These are phyloP conservation scores for Scleropages formosus DNA, from an alignment of 2,797 vertebrate species.

Conservation along the genomic window DNA sequence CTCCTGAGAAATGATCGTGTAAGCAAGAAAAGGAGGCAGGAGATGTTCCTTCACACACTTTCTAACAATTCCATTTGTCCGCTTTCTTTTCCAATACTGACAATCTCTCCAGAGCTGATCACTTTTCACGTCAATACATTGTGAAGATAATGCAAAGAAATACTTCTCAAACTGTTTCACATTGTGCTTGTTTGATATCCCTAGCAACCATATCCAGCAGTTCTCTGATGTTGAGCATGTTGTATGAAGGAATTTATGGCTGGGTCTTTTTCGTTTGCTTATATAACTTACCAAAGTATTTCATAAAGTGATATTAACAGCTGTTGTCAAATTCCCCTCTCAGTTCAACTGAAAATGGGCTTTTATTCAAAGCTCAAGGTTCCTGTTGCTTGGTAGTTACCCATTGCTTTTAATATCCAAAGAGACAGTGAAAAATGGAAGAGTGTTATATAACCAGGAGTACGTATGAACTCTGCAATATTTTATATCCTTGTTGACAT, in stretches of 20 bases:
- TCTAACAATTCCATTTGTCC: slow-evolving; percentile 30
- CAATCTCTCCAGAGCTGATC: slow-evolving; percentile 46
- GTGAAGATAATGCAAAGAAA: slow-evolving; percentile 40
- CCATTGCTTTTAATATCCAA: slow-evolving; percentile 51
- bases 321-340: slow-evolving; percentile 65
- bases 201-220: slow-evolving; percentile 52
- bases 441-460: slow-evolving; percentile 38
- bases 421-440: slow-evolving; percentile 51
- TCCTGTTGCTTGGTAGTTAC: slow-evolving; percentile 41
- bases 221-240: slow-evolving; percentile 46
- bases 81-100: slow-evolving; percentile 43
- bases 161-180: slow-evolving; percentile 52
- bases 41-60: not conserved
- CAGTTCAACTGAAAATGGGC: slow-evolving; percentile 62
- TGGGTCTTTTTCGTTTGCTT: slow-evolving; percentile 58
- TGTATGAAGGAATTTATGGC: slow-evolving; percentile 62
- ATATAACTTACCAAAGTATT: slow-evolving; percentile 57
- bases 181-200: slow-evolving; percentile 52
- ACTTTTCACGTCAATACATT: slow-evolving; percentile 33
- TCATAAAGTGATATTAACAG: slow-evolving; percentile 69
- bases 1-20: not conserved
- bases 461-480: slow-evolving; percentile 37
- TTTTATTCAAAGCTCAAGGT: slow-evolving; percentile 63
- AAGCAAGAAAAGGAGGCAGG: not conserved
- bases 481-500: slow-evolving; percentile 28